These are phyloP conservation scores for Agrypnus murinus DNA, from an alignment of 2,888 invertebrate genomes.

Conservation along the genomic window DNA sequence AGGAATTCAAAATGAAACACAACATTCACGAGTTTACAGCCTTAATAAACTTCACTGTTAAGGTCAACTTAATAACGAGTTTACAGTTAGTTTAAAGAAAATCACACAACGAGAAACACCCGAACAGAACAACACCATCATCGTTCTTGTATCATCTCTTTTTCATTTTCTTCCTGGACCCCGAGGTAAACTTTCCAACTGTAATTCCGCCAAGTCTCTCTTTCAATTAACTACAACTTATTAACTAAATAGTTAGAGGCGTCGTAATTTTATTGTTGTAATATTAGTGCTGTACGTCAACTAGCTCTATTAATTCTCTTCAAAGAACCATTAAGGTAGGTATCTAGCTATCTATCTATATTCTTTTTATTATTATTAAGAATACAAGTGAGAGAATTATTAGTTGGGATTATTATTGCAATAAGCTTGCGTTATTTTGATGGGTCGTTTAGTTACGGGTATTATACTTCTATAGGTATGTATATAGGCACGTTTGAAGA, in stretches of 20 bases:
- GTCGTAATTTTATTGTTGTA: constrained; percentile 9
- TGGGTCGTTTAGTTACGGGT: constrained; percentile 1
- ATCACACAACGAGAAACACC: constrained; percentile 28
- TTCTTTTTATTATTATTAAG: no score
- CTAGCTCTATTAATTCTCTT: constrained; percentile 15
- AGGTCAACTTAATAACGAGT: constrained; percentile 39
- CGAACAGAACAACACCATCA: neutral
- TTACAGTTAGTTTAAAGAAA: constrained; percentile 39
- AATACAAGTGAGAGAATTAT: neutral
- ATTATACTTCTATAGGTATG: neutral
- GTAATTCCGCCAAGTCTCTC: constrained; percentile 5
- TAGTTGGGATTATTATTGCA: neutral
- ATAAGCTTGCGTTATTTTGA: neutral
- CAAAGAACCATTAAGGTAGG: neutral
- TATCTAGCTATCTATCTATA: neutral
- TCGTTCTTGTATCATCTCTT: neutral
- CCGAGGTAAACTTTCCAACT: constrained; percentile 23
- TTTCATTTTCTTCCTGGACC: constrained; percentile 6
- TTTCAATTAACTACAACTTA: constrained; percentile 24
- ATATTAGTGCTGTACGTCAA: constrained; percentile 15
- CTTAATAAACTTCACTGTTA: constrained; percentile 36
- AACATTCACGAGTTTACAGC: constrained; percentile 25
- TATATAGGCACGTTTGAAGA: no score
- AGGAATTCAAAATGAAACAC: constrained; percentile 30
- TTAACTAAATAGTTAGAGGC: constrained; percentile 22